Percentiles rank a stretch among this genome's conserved stretches.
These are phyloP conservation scores for Ephialtes manifestator DNA, from an alignment of 2,888 invertebrate species.

Conservation along the genomic window DNA sequence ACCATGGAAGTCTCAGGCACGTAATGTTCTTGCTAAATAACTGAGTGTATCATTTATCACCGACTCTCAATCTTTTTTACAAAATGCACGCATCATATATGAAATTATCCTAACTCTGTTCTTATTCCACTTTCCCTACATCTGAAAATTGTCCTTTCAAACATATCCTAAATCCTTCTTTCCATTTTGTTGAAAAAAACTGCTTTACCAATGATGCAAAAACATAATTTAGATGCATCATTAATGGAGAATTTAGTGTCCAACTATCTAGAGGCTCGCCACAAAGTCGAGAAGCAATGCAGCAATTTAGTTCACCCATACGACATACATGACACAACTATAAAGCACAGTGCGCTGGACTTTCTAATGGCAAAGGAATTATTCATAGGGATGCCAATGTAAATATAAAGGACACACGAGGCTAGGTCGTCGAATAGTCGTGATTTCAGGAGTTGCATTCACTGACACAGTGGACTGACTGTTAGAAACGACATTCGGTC, in stretches of 20 bases:
- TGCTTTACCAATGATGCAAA: neutral
- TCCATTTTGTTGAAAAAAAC: neutral
- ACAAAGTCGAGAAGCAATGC: slow-evolving; percentile 13
- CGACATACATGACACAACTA: slow-evolving; percentile 1
- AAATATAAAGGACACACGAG: slow-evolving; percentile 39
- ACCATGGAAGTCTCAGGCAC: no score
- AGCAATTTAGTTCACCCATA: slow-evolving; percentile 29
- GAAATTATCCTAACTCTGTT: neutral
- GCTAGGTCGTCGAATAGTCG: slow-evolving; percentile 18
- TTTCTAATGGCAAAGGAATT: slow-evolving; percentile 55
- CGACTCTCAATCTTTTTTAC: no score
- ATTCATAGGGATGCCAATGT: slow-evolving; percentile 58
- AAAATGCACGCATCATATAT: no score
- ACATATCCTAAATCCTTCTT: neutral
- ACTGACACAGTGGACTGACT: neutral
- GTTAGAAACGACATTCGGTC: neutral
- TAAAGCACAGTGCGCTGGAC: slow-evolving; percentile 32
- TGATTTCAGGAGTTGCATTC: slow-evolving; percentile 40
- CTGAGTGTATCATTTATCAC: neutral
- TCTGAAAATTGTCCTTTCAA: neutral
- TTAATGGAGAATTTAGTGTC: neutral
- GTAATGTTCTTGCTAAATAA: neutral
- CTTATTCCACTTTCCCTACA: neutral
- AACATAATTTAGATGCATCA: neutral
- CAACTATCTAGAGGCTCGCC: neutral